A percentile compares a stretch with the other conserved stretches of the same genome.
Evolutionary conservation across 2,888 invertebrate genomes (phyloP).

Genomic region (Torymus tubicola): DNA sequence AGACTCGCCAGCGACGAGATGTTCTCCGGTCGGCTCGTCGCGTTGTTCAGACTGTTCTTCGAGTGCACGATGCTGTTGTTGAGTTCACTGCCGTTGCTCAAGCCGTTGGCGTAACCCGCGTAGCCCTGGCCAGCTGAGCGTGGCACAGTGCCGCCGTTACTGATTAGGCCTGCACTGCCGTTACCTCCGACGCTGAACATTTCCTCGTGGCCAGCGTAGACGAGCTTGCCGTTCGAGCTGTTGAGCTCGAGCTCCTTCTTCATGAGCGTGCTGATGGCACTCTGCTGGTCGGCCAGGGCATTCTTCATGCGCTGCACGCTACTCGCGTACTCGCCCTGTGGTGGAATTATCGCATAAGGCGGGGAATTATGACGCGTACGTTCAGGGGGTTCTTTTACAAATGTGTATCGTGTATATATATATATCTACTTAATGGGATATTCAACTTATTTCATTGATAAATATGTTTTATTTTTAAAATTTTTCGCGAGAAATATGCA

Average conservation of each 20-base stretch:
- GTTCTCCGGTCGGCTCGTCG: not conserved
- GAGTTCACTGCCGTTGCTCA: constrained; percentile 59
- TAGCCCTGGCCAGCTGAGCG: constrained; percentile 4
- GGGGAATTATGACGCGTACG: not conserved
- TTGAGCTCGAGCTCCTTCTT: constrained; percentile 67
- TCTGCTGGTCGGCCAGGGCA: constrained; percentile 77
- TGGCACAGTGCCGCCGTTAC: not conserved
- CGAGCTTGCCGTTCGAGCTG: constrained; percentile 11
- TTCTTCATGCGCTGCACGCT: constrained; percentile 83
- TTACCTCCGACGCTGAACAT: not conserved
- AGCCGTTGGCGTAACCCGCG: constrained; percentile 65
- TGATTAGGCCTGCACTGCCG: constrained; percentile 1
- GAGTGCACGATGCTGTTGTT: constrained; percentile 65
- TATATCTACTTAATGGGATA: too few species aligned
- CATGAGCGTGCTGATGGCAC: constrained; percentile 62
- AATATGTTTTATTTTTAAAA: too few species aligned
- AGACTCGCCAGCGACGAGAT: not conserved
- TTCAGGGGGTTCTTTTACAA: too few species aligned
- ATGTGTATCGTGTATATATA: too few species aligned
- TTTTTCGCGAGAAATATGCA: too few species aligned
- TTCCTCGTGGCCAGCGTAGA: constrained; percentile 27
- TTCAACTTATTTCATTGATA: too few species aligned
- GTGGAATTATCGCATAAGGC: too few species aligned
- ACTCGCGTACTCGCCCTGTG: constrained; percentile 80
- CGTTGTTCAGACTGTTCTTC: constrained; percentile 59